Percentiles rank a stretch among this genome's conserved stretches.
Evolutionary conservation across 2,113 vertebrate genomes (phyloP).

Genomic region (Vicugna pacos): DNA sequence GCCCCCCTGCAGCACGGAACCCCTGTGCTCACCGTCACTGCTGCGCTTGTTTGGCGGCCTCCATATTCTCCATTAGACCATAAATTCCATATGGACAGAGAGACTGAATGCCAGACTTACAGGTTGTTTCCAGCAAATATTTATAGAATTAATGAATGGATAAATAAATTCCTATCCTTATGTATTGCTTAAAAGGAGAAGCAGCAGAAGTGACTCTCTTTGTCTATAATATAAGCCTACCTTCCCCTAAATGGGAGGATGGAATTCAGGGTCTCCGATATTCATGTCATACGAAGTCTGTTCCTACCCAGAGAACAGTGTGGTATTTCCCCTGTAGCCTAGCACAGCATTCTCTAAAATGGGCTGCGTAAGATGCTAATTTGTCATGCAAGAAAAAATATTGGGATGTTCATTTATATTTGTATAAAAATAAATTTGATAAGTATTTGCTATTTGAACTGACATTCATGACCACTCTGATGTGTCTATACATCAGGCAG

Average conservation of each 20-base stretch:
- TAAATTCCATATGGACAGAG: slow-evolving; percentile 23
- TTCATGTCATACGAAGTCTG: background rate
- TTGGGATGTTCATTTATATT: background rate
- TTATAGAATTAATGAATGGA: background rate
- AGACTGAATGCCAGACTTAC: background rate
- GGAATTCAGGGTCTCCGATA: background rate
- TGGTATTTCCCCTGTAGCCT: background rate
- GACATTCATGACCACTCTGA: background rate
- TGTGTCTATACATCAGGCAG: background rate
- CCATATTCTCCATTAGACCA: background rate
- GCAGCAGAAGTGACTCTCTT: background rate
- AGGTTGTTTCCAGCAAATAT: slow-evolving; percentile 34
- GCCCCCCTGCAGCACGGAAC: background rate
- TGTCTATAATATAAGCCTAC: background rate
- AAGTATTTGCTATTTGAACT: background rate
- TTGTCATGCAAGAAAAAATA: background rate
- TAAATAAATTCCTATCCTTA: background rate
- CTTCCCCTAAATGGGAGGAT: background rate
- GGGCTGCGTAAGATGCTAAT: background rate
- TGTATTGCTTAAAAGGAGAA: background rate
- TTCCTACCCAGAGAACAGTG: background rate
- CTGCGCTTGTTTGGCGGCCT: background rate
- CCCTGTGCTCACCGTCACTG: background rate
- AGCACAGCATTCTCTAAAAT: background rate
- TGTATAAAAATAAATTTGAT: background rate